These are phyloP conservation scores for Rhagonycha fulva DNA, from an alignment of 2,888 invertebrate genomes.

Conservation along the genomic window DNA sequence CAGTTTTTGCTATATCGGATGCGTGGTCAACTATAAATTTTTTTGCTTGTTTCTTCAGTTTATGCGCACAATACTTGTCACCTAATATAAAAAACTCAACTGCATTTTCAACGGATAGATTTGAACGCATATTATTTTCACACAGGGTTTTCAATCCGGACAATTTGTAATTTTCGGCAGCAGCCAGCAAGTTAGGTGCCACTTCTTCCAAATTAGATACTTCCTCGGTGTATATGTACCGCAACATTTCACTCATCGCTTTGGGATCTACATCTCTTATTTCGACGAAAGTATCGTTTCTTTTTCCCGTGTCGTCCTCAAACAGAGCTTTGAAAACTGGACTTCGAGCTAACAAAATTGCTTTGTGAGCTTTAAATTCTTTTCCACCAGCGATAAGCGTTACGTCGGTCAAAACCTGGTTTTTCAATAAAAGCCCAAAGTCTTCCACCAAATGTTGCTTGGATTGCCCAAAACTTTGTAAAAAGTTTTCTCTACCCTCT, in stretches of 20 bases:
- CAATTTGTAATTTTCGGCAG: conserved; percentile 98
- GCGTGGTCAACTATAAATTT: conserved; percentile 98
- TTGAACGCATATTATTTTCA: conserved; percentile 94
- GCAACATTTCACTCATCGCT: conserved; percentile 94
- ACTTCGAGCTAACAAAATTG: conserved; percentile 97
- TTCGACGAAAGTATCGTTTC: conserved; percentile 94
- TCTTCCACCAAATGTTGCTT: not conserved
- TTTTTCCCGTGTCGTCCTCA: conserved; percentile 98
- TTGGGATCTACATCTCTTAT: conserved; percentile 98
- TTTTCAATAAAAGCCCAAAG: not conserved
- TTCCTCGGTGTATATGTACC: conserved; percentile 98
- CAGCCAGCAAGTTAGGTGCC: conserved; percentile 97
- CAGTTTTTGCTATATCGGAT: not conserved
- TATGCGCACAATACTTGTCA: conserved; percentile 97
- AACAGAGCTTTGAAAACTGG: conserved; percentile 99
- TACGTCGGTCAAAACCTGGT: not conserved
- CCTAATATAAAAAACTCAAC: conserved; percentile 96
- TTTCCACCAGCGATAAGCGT: conserved; percentile 59
- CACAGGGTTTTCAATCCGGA: conserved; percentile 99
- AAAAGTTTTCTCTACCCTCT: too few relatives aligned
- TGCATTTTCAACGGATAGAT: conserved; percentile 93
- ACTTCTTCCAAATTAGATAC: conserved; percentile 95
- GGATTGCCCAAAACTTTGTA: not conserved
- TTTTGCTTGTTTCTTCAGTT: conserved; percentile 97
- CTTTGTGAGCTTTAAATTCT: conserved; percentile 96